phyloP scores from a whole-genome alignment of 2,888 invertebrate species.

The Salticus scenicus region DNA sequence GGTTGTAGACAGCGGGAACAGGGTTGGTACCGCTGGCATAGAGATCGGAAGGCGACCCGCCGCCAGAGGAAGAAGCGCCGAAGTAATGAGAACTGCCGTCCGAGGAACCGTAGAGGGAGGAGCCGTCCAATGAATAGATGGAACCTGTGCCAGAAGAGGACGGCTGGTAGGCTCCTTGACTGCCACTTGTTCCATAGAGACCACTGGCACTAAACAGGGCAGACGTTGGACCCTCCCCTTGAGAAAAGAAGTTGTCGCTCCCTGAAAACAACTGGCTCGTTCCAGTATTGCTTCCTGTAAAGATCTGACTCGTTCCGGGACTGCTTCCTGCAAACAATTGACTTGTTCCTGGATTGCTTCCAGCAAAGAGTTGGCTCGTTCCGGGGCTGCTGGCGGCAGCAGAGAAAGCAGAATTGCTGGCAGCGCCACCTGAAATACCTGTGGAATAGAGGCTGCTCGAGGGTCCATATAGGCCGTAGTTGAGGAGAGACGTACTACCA shows the following conservation, averaged over 20 bases:
- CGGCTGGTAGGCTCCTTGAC: conserved; percentile 1
- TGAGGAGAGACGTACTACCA: neutral
- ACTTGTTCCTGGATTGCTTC: neutral
- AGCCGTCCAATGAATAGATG: conserved; percentile 22
- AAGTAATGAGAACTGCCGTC: neutral
- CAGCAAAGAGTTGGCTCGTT: conserved; percentile 21
- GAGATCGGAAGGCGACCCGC: conserved; percentile 48
- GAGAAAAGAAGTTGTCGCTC: neutral
- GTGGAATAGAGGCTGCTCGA: neutral
- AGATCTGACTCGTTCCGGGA: conserved; percentile 13
- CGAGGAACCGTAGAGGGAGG: conserved; percentile 18
- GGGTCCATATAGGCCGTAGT: conserved; percentile 28
- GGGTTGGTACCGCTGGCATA: conserved; percentile 54
- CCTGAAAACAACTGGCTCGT: neutral
- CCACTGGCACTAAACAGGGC: conserved; percentile 12
- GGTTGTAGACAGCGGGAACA: conserved; percentile 41
- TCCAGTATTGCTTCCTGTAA: conserved; percentile 21
- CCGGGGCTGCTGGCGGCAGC: conserved; percentile 3
- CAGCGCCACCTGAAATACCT: neutral
- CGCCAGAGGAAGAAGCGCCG: neutral
- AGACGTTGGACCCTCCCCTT: neutral
- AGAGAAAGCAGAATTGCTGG: conserved; percentile 48
- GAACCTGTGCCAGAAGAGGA: conserved; percentile 23
- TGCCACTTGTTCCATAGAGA: neutral
- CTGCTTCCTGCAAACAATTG: conserved; percentile 24